These are phyloP conservation scores for Globia sparganii DNA, from an alignment of 2,888 invertebrate genomes.

Conservation along the genomic window DNA sequence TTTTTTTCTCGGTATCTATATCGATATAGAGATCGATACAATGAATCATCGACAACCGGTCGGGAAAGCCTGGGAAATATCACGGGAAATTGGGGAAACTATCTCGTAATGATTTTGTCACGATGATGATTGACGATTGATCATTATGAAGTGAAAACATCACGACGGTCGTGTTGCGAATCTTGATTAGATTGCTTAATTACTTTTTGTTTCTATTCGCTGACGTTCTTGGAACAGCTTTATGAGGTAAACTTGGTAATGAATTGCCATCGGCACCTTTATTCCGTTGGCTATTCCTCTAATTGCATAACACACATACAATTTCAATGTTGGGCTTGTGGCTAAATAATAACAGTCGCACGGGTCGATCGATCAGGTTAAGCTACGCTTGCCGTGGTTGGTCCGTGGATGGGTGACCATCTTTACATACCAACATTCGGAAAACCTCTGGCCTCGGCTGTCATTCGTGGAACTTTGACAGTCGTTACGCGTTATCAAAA, in stretches of 20 bases:
- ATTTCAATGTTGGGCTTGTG: background rate
- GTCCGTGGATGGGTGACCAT: background rate
- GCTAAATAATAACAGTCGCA: background rate
- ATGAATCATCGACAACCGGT: conserved; percentile 61
- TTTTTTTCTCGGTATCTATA: conserved; percentile 55
- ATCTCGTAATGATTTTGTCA: conserved; percentile 60
- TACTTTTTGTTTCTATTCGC: conserved; percentile 34
- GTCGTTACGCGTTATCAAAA: too few species aligned
- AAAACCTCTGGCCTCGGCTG: background rate
- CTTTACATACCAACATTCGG: background rate
- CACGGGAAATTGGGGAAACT: conserved; percentile 68
- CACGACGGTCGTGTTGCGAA: conserved; percentile 39
- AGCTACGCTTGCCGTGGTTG: background rate
- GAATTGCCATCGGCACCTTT: background rate
- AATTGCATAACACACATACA: background rate
- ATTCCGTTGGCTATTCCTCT: background rate
- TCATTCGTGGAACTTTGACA: too few species aligned
- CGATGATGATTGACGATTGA: conserved; percentile 51
- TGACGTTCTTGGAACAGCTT: conserved; percentile 18
- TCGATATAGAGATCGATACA: conserved; percentile 52
- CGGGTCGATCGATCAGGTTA: background rate
- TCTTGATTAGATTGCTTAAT: conserved; percentile 54
- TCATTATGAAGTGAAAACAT: conserved; percentile 59
- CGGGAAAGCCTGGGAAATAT: conserved; percentile 72
- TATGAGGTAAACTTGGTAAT: background rate